Evolutionary conservation across 2,113 vertebrate species (phyloP), one percentile per base, ranked within the genome.

Genomic region (Xyrauchen texanus): DNA sequence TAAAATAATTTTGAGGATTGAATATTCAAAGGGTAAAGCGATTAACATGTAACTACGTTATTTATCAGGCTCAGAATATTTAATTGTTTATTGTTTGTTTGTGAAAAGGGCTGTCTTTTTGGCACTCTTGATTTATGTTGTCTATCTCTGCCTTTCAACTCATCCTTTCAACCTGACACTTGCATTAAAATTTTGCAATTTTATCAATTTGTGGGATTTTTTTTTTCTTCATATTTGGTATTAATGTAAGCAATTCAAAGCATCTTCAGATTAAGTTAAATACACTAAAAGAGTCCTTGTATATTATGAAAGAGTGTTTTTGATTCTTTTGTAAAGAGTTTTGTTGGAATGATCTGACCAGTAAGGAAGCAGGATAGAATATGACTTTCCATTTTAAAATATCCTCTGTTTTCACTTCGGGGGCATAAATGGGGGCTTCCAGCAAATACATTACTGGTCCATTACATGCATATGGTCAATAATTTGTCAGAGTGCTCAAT

Each of bases 161-260:
- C 80, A 58, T 15, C 6, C 55, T n/a, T 80, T 52, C 77, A 74
- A 82, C 53, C 61, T 77, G 73, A 80, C 67, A 68, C 72, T 68
- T 65, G n/a, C 79, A 86, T 80, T 80, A 85, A 86, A 85, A 68
- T 82, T 82, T 83, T 85, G 81, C 79, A 76, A 86, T 76, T 64
- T 11, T 69, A 64, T 15, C 15, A 8, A 6, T 44, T 67, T 70
- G 71, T 42, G 42, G 12, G n/a, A 55, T 53, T 62, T 51, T 74
- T 21, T 4, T 52, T 53, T 60, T 7, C 46, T 4, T 5, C 4
- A 61, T 34, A 4, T 13, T 64, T 71, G 66, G 10, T 55, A 6
- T 66, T 12, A 42, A 55, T 57, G 57, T 12, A 66, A 44, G n/a
- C n/a, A n/a, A n/a, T n/a, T n/a, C n/a, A n/a, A n/a, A n/a, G 21